Conservation (phyloP, 2,888 invertebrate species). For the Rhamnusium bicolor region DNA sequence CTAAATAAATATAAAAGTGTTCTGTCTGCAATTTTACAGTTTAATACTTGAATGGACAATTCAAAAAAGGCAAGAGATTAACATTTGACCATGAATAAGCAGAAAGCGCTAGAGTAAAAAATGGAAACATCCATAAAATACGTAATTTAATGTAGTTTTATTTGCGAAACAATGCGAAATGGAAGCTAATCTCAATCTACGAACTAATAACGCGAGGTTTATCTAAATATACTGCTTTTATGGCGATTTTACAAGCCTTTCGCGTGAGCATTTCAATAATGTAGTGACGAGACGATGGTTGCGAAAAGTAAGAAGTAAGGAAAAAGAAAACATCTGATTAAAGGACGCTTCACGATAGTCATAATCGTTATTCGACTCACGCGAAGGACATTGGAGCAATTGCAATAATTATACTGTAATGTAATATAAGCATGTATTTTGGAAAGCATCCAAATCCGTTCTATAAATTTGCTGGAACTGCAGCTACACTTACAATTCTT, state of each 20-base stretch:
- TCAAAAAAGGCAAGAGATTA: no score
- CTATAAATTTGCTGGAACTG: slow-evolving; percentile 43
- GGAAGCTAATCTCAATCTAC: slow-evolving; percentile 3
- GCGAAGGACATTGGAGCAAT: slow-evolving; percentile 50
- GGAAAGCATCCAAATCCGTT: slow-evolving; percentile 52
- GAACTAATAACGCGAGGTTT: slow-evolving; percentile 16
- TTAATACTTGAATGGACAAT: neutral
- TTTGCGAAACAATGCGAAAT: neutral
- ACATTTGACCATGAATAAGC: neutral
- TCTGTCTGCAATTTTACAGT: no score
- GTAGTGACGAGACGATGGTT: slow-evolving; percentile 15
- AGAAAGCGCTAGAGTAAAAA: neutral
- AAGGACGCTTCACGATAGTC: slow-evolving; percentile 33
- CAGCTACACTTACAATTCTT: neutral
- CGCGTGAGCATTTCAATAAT: slow-evolving; percentile 25
- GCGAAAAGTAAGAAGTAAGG: neutral
- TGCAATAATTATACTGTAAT: slow-evolving; percentile 53
- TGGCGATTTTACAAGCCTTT: slow-evolving; percentile 19
- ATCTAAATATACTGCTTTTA: slow-evolving; percentile 14
- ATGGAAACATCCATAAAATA: neutral
- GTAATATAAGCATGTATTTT: slow-evolving; percentile 47
- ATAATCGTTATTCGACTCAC: slow-evolving; percentile 52
- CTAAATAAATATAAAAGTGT: no score
- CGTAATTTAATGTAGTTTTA: neutral
- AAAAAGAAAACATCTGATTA: slow-evolving; percentile 39